A percentile compares a stretch with the other conserved stretches of the same genome.
Conservation (phyloP, 2,113 vertebrate species). For the Columba janthina region DNA sequence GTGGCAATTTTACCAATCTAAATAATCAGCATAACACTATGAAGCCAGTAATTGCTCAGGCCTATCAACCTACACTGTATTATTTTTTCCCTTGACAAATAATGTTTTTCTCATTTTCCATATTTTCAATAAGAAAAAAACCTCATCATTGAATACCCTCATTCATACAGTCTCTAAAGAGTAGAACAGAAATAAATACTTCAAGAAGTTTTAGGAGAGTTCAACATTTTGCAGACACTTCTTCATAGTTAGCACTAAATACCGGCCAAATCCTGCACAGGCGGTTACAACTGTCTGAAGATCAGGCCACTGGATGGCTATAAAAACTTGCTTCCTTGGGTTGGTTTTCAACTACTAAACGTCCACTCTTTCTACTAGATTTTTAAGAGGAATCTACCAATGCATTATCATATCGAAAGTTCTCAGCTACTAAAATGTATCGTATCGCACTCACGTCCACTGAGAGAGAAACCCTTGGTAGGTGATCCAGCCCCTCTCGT, state of each 20-base stretch:
- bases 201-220: not conserved
- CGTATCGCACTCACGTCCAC: slow-evolving; percentile 90
- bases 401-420: rapidly evolving
- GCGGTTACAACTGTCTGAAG: not conserved
- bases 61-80: not conserved
- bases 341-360: not conserved
- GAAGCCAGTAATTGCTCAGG: not conserved
- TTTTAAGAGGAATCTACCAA: not conserved
- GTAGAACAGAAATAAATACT: not conserved
- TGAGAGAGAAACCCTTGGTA: slow-evolving; percentile 99
- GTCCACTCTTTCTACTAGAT: not conserved
- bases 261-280: not conserved
- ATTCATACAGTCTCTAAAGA: not conserved
- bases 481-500: slow-evolving; percentile 96
- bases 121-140: not conserved
- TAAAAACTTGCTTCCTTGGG: not conserved
- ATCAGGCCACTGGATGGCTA: not conserved
- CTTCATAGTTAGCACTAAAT: not conserved
- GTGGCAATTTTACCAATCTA: not conserved
- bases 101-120: not conserved
- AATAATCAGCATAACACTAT: not conserved
- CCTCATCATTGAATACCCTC: not conserved
- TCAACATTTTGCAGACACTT: not conserved
- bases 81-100: not conserved
- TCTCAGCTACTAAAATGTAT: not conserved